Evolutionary conservation across 2,797 vertebrate genomes (phyloP).

Genomic region (Pteronotus mesoamericanus): DNA sequence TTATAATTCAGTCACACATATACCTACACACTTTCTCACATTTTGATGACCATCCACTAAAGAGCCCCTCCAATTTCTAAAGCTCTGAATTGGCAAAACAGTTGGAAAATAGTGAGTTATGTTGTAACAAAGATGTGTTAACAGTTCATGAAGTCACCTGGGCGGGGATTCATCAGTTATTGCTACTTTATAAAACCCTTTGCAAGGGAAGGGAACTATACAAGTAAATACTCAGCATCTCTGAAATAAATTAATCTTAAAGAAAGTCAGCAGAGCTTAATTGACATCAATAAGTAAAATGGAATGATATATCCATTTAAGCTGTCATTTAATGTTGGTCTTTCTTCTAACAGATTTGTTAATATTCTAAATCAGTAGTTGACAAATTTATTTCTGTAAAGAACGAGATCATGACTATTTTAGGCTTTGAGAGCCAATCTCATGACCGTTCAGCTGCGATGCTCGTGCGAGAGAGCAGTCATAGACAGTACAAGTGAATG

Average conservation of each 20-base stretch:
- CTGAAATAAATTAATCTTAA: background rate
- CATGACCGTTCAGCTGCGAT: background rate
- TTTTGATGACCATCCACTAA: background rate
- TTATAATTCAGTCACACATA: background rate
- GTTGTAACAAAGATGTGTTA: background rate
- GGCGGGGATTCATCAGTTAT: background rate
- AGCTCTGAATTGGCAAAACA: background rate
- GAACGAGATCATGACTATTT: background rate
- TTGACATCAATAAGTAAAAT: background rate
- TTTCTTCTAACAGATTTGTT: background rate
- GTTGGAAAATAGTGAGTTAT: background rate
- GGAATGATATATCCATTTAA: background rate
- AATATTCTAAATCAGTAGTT: background rate
- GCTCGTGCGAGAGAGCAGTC: background rate
- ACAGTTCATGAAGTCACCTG: background rate
- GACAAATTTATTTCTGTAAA: background rate
- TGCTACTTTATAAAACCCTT: background rate
- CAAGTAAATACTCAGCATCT: background rate
- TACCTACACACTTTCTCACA: background rate
- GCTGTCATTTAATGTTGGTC: background rate
- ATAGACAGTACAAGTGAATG: background rate
- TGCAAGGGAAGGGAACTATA: background rate
- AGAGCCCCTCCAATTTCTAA: background rate
- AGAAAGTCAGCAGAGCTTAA: slow-evolving; percentile 17
- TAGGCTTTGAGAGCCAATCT: background rate